Evolutionary conservation across 2,797 vertebrate species (phyloP).

Genomic region (Lacerta viridis): DNA sequence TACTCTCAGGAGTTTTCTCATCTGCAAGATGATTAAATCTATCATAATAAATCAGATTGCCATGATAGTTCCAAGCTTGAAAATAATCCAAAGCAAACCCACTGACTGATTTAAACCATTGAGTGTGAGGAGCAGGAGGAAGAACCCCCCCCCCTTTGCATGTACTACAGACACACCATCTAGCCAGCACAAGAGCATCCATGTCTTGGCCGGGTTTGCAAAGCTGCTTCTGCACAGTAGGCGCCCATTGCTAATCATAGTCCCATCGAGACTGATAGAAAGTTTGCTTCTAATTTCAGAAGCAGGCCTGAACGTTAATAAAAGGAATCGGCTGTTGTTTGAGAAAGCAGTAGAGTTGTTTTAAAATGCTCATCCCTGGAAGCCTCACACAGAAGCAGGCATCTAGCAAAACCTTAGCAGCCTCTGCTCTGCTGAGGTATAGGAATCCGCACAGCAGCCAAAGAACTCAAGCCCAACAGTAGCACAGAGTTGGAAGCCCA

Average conservation of each 20-base stretch:
- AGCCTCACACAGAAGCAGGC: neutral
- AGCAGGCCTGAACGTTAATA: slow-evolving; percentile 25
- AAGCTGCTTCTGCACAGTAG: neutral
- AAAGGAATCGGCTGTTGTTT: slow-evolving; percentile 54
- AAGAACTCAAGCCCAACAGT: slow-evolving; percentile 72
- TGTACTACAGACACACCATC: neutral
- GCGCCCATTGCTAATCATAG: slow-evolving; percentile 19
- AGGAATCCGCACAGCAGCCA: slow-evolving; percentile 59
- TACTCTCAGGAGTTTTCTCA: neutral
- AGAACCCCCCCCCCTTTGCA: neutral
- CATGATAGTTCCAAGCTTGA: slow-evolving; percentile 3
- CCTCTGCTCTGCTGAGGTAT: slow-evolving; percentile 51
- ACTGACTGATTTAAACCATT: neutral
- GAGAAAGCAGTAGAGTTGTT: slow-evolving; percentile 11
- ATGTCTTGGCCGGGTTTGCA: neutral
- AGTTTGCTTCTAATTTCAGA: slow-evolving; percentile 25
- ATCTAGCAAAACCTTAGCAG: slow-evolving; percentile 54
- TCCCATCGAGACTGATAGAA: slow-evolving; percentile 32
- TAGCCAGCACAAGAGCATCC: neutral
- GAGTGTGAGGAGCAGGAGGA: slow-evolving; percentile 20
- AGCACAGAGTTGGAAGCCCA: slow-evolving; percentile 68
- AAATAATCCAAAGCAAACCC: neutral
- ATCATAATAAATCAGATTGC: neutral
- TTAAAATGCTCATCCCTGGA: slow-evolving; percentile 40
- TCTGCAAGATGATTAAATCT: neutral